Base-by-base conservation (phyloP, 2,113 vertebrate genomes). In the Myiopsitta monachus region DNA sequence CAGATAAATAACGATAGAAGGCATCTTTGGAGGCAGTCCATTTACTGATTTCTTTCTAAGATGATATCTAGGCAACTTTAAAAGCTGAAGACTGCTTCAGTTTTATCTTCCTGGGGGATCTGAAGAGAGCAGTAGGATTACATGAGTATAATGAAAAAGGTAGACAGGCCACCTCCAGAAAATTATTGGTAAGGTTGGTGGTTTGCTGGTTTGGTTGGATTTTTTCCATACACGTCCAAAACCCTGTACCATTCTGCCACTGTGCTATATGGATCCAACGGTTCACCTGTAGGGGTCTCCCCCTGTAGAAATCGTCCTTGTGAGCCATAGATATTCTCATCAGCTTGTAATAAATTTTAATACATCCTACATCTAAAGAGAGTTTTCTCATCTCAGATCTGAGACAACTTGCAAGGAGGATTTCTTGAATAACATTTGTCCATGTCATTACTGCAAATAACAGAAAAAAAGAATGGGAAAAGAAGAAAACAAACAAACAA, bases 401-500 rank as follows among this genome's bases (percentile, higher is more conserved):
- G 14, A 87, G 30, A 5, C 10, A 87, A 8, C 11, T 43, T 22
- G 27, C 30, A 24, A 72, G 6, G 14, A 70, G 10, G 5, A 4
- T 61, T 84, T 93, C 66, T 19, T 64, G 26, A 46, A 36, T 9
- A 62, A 11, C 9, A 26, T 28, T 27, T 94, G 5, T 43, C 83
- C 33, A 8, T 36, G 17, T 33, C 22, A 59, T 52, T 70, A 78
- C 26, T 49, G 16, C 6, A 87, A 92, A 39, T 10, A 64, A 47
- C 62, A 84, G 19, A 51, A 39, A 72, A 72, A 30, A 51, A 24
- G 3, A 47, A 62, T 78, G 3, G 2, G 47, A 28, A 3, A 46
- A 15, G 0, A 38, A 1, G 24, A 38, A 67, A 43, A 54, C 55
- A 64, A 2, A 14, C 0, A 24, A 24, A 1, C 22, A 24, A 49